Percentiles rank a stretch among this genome's conserved stretches.
Conservation (phyloP, 2,113 vertebrate genomes). For the Columba janthina region DNA sequence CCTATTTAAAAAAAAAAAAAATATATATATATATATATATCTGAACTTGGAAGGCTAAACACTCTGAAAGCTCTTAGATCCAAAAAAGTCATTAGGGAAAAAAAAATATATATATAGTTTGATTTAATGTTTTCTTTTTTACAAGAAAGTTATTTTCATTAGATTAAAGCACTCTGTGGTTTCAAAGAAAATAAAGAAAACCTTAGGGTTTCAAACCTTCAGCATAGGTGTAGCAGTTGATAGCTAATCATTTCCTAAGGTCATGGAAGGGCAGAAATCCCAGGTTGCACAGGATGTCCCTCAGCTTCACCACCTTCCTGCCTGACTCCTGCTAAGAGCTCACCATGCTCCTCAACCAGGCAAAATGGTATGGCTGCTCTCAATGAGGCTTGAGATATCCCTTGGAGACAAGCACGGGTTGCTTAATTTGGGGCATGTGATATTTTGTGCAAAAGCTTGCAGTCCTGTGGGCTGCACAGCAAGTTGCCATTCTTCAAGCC, state of each 20-base stretch:
- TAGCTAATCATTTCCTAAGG: not conserved
- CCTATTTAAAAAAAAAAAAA: not conserved
- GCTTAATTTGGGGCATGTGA: not conserved
- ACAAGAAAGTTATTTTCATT: not conserved
- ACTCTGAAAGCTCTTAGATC: slow-evolving; percentile 1
- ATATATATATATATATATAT: too few relatives aligned
- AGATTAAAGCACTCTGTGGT: not conserved
- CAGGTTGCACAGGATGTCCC: not conserved
- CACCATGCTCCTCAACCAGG: not conserved
- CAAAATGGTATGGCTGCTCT: not conserved
- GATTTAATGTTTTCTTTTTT: not conserved
- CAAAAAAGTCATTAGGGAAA: slow-evolving; percentile 3
- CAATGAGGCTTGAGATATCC: not conserved
- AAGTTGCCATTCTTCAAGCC: not conserved
- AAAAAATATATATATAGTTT: not conserved
- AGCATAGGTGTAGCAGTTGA: not conserved
- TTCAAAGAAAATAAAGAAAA: not conserved
- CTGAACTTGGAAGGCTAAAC: slow-evolving; percentile 35
- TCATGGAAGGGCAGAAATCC: not conserved
- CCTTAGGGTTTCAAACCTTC: not conserved
- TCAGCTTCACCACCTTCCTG: not conserved
- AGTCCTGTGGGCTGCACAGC: accelerated
- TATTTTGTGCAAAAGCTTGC: not conserved
- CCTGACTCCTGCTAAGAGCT: not conserved
- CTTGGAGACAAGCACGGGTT: not conserved